These are phyloP conservation scores for Hemaris fuciformis DNA, from an alignment of 2,888 invertebrate species.

Conservation along the genomic window DNA sequence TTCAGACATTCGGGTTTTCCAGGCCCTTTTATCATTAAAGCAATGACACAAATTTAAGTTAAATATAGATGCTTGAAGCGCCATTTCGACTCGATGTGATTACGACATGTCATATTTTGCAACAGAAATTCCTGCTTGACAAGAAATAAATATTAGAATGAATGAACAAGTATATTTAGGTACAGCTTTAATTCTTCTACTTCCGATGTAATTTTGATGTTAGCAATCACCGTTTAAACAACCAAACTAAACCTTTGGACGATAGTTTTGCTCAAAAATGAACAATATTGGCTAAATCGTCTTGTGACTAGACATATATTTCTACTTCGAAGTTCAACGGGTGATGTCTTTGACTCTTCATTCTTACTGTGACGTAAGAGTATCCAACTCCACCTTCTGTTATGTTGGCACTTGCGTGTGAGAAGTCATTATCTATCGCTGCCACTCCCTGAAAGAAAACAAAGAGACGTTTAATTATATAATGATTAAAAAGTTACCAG, in stretches of 20 bases:
- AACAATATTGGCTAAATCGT: not conserved
- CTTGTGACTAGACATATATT: conserved; percentile 56
- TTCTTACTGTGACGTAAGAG: conserved; percentile 64
- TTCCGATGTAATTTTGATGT: too few relatives aligned
- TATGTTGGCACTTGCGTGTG: conserved; percentile 72
- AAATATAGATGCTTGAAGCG: too few relatives aligned
- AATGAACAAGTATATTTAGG: not conserved
- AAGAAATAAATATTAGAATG: too few relatives aligned
- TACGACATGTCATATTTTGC: not conserved
- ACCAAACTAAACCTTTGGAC: too few relatives aligned
- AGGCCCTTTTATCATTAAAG: too few relatives aligned
- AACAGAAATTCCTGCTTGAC: not conserved
- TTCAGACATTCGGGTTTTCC: too few relatives aligned
- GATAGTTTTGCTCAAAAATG: too few relatives aligned
- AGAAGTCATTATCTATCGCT: conserved; percentile 72
- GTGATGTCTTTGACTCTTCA: conserved; percentile 75
- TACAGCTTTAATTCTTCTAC: too few relatives aligned
- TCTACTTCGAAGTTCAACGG: conserved; percentile 75
- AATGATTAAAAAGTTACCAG: too few relatives aligned
- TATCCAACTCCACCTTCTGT: conserved; percentile 70
- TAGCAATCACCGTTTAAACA: too few relatives aligned
- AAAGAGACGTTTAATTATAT: not conserved
- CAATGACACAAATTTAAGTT: too few relatives aligned
- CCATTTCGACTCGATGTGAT: too few relatives aligned
- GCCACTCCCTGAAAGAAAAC: conserved; percentile 64